These are phyloP conservation scores for Dermatemys mawii DNA, from an alignment of 2,113 vertebrate species.

Conservation along the genomic window DNA sequence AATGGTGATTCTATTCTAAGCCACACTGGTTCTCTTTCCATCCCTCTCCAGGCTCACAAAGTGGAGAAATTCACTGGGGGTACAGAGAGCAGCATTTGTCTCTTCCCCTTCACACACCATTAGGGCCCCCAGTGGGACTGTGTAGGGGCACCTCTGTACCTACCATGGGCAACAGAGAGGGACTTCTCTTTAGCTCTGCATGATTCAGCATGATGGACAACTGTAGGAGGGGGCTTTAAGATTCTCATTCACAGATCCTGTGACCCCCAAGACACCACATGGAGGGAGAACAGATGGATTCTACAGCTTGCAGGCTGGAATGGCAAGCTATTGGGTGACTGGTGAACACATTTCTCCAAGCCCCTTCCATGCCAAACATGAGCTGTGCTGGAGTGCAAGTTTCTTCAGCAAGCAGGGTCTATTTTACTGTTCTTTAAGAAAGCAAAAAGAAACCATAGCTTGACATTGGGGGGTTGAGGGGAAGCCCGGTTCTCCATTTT, in stretches of 20 bases:
- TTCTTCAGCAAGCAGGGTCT: background rate
- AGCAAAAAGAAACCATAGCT: background rate
- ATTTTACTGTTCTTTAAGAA: background rate
- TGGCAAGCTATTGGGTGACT: slow-evolving; percentile 7
- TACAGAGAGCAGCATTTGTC: background rate
- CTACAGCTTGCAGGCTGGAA: background rate
- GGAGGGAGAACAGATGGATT: background rate
- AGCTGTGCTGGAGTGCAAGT: background rate
- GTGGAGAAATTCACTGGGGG: background rate
- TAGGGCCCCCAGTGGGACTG: background rate
- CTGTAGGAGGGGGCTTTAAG: background rate
- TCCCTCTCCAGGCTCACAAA: background rate
- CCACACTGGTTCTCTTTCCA: accelerated
- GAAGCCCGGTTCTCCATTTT: background rate
- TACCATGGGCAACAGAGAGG: background rate
- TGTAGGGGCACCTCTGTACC: background rate
- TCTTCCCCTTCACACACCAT: background rate
- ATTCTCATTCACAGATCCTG: background rate
- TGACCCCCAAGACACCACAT: accelerated
- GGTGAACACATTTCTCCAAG: background rate
- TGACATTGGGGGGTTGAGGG: background rate
- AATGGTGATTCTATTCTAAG: background rate
- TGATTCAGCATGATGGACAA: background rate
- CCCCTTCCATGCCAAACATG: background rate
- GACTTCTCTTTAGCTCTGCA: background rate